phyloP scores from a whole-genome alignment of 2,797 vertebrate genomes.

The Characodon lateralis region DNA sequence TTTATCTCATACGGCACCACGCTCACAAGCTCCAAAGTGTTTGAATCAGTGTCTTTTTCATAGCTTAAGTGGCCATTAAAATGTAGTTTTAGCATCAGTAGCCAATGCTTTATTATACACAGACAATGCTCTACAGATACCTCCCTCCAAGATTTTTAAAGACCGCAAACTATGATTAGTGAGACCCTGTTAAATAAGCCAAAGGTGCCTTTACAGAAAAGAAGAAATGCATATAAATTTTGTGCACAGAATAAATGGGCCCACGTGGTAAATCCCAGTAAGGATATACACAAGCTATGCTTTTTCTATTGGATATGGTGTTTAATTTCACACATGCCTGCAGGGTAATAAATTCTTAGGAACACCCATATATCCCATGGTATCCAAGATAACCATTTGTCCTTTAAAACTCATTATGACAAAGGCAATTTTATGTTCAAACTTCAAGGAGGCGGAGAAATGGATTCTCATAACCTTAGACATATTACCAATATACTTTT shows the following conservation, averaged over 20 bases:
- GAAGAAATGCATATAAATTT: neutral
- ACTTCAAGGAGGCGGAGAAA: neutral
- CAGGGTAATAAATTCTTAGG: neutral
- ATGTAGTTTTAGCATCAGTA: slow-evolving; percentile 64
- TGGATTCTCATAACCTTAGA: no score
- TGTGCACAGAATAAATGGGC: neutral
- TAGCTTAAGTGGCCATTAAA: slow-evolving; percentile 57
- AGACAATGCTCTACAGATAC: slow-evolving; percentile 45
- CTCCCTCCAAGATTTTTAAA: neutral
- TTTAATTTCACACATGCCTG: neutral
- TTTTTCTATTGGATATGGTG: neutral
- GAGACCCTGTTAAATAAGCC: neutral
- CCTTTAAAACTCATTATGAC: neutral
- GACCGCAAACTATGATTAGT: neutral
- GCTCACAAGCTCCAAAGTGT: slow-evolving; percentile 39
- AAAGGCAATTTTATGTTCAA: neutral
- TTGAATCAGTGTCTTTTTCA: slow-evolving; percentile 42
- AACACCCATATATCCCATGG: neutral
- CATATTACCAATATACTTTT: no score
- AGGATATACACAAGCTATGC: neutral
- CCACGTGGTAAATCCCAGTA: neutral
- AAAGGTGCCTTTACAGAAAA: no score
- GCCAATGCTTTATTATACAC: slow-evolving; percentile 65
- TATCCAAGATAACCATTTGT: neutral
- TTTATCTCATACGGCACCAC: slow-evolving; percentile 27